Conservation (phyloP, 2,888 invertebrate species). For the Nomada goodeniana region DNA sequence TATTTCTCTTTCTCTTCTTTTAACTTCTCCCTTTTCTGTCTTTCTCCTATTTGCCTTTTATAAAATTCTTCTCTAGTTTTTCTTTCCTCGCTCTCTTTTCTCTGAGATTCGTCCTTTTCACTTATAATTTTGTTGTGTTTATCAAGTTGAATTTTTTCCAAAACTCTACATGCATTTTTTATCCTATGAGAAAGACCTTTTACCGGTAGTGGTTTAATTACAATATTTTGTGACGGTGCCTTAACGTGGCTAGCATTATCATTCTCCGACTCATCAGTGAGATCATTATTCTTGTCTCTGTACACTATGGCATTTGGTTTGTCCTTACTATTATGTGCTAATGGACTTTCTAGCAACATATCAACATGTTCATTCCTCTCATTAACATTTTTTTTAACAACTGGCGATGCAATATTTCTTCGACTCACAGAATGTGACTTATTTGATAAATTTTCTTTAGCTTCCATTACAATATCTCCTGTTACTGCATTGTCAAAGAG, state of each 20-base stretch:
- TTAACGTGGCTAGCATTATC: constrained; percentile 49
- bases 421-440: constrained; percentile 53
- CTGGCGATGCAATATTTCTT: constrained; percentile 69
- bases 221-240: constrained; percentile 35
- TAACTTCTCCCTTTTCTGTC: constrained; percentile 22
- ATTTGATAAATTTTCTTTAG: constrained; percentile 17
- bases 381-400: constrained; percentile 44
- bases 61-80: constrained; percentile 47
- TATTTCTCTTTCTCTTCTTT: constrained; percentile 35
- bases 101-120: constrained; percentile 40
- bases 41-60: constrained; percentile 43
- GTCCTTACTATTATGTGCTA: constrained; percentile 25
- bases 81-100: constrained; percentile 49
- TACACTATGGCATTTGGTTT: constrained; percentile 21
- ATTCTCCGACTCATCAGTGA: constrained; percentile 57
- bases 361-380: constrained; percentile 27
- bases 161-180: constrained; percentile 38
- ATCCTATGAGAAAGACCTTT: constrained; percentile 46
- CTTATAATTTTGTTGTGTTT: constrained; percentile 52
- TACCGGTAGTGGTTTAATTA: constrained; percentile 52
- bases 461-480: constrained; percentile 34
- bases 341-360: constrained; percentile 13
- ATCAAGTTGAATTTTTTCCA: constrained; percentile 44
- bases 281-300: constrained; percentile 17
- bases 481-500: constrained; percentile 1